Evolutionary conservation across 2,888 invertebrate genomes (phyloP).

Genomic region (Calameuta filiformis): DNA sequence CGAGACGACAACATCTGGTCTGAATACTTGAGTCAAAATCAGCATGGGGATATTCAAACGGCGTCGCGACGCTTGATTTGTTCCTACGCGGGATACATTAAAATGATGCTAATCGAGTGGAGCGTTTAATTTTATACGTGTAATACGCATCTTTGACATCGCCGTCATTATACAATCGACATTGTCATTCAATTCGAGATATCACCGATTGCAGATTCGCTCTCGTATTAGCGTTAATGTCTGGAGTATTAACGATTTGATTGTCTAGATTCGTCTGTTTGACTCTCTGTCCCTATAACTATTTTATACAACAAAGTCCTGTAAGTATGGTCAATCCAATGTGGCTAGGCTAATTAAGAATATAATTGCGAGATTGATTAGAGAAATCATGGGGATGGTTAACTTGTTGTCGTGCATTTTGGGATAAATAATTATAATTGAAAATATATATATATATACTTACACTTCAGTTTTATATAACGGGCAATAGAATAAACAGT

Average conservation of each 20-base stretch:
- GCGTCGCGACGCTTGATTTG: neutral
- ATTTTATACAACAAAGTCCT: slow-evolving; percentile 4
- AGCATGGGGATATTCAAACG: neutral
- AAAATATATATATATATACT: neutral
- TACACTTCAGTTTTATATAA: neutral
- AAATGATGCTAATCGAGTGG: neutral
- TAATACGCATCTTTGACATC: neutral
- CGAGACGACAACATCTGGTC: neutral
- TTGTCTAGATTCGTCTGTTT: neutral
- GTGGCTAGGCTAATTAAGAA: neutral
- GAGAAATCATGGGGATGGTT: neutral
- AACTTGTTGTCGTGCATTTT: neutral
- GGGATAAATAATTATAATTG: neutral
- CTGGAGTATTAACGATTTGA: neutral
- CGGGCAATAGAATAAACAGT: neutral
- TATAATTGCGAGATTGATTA: neutral
- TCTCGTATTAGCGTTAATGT: neutral
- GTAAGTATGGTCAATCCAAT: slow-evolving; percentile 5
- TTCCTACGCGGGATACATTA: neutral
- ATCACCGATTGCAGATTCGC: neutral
- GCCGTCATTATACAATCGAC: neutral
- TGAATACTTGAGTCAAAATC: neutral
- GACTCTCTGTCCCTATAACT: neutral
- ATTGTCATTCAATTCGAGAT: neutral
- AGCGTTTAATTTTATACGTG: neutral